These are phyloP conservation scores for Autographa gamma DNA, from an alignment of 2,888 invertebrate genomes.

Conservation along the genomic window DNA sequence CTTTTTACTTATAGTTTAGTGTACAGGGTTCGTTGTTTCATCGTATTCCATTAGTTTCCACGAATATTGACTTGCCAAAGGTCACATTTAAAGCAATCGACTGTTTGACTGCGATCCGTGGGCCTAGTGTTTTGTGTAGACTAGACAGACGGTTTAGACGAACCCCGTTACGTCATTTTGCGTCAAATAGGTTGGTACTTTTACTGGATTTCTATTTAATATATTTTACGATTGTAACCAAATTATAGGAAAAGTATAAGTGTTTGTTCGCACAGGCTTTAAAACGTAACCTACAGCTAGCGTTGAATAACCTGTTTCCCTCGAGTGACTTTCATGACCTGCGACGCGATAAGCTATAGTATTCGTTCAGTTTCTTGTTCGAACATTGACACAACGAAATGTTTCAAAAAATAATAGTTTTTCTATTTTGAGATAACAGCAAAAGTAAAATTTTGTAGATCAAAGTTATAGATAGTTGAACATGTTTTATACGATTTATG, in stretches of 20 bases:
- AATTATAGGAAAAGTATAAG: slow-evolving; percentile 2
- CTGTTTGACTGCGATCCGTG: no score
- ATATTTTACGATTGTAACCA: not conserved
- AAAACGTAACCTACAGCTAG: slow-evolving; percentile 3
- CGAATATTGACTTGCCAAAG: no score
- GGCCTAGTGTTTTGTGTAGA: no score
- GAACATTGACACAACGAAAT: slow-evolving; percentile 10
- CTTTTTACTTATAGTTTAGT: no score
- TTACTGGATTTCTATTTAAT: not conserved
- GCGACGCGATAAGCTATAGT: slow-evolving; percentile 34
- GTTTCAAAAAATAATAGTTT: not conserved
- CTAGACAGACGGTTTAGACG: not conserved
- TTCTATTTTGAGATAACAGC: not conserved
- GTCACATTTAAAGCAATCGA: no score
- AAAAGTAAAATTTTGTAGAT: not conserved
- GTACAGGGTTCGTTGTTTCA: no score
- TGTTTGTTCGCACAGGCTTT: not conserved
- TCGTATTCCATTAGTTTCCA: no score
- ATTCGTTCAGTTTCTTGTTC: slow-evolving; percentile 17
- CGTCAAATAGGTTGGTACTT: not conserved
- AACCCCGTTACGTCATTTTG: not conserved
- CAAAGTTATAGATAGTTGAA: not conserved
- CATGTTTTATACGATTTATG: no score
- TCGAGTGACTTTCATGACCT: slow-evolving; percentile 48
- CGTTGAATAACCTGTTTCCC: slow-evolving; percentile 34